Base-by-base conservation (phyloP, 2,797 vertebrate genomes). In the Esox lucius region DNA sequence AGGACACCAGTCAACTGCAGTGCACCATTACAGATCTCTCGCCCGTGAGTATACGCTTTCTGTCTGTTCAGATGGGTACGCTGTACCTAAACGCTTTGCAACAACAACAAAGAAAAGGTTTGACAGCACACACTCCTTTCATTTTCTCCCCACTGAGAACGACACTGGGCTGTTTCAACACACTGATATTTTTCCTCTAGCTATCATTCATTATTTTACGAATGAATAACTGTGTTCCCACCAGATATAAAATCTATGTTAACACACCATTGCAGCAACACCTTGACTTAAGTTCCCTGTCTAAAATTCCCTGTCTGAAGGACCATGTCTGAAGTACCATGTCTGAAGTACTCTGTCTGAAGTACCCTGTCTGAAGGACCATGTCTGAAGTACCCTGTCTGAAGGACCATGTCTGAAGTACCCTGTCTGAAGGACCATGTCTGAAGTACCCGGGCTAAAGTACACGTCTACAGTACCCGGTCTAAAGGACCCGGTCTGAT, bases 1-100 rank as follows among this genome's bases (percentile, higher is more conserved):
- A 96, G 74, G 94, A 96, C 84, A 86, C 95, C 81, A 93, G 90
- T 76, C 86, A 89, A 56, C 91, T 95, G 2, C 92, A 93, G 82
- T 93, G 90, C 86, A 93, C 92, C 88, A 96, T 98, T 89, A 87
- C 81, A 13, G 94, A 93, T 75, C 95, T 98, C 71, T 70, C 84
- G 70, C 89, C 93, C 83, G 96, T 98, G 88, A 95, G 96, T 89
- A 71, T 22, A 17, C 0, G 62, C 24, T 16, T 31, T 11, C 16
- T 17, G 9, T 13, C 22, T 61, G 56, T 13, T 61, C 22, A 26
- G 9, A 24, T 24, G 22, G n/a, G 56, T 11, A 61, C 22, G 5
- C 35, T 39, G 4, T 39, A 39, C 35, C 35, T 39, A 39, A 39
- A 39, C 7, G 3, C 48, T 17, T 51, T 3, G 16, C 17, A 51